Conservation (phyloP, 1,140 invertebrate genomes). For the Caenorhabditis elegans region WBcel235 BX284602.5:749001-749500, state of each 20-base stretch:
- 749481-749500: constrained; percentile 55
- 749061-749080: too few species aligned
- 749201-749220: constrained; percentile 86
- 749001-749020: too few species aligned
- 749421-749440: too few species aligned
- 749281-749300: not conserved
- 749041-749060: too few species aligned
- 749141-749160: constrained; percentile 96
- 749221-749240: constrained; percentile 68
- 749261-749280: not conserved
- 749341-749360: too few species aligned
- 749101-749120: constrained; percentile 56
- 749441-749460: constrained; percentile 58
- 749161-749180: constrained; percentile 91
- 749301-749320: too few species aligned
- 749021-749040: too few species aligned
- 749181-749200: constrained; percentile 91
- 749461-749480: constrained; percentile 62
- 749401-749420: too few species aligned
- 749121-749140: constrained; percentile 93
- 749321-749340: too few species aligned
- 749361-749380: too few species aligned
- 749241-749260: constrained; percentile 40
- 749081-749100: too few species aligned
- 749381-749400: too few species aligned